Evolutionary conservation across 2,888 invertebrate genomes (phyloP).

Genomic region (Philopedon plagiatum): DNA sequence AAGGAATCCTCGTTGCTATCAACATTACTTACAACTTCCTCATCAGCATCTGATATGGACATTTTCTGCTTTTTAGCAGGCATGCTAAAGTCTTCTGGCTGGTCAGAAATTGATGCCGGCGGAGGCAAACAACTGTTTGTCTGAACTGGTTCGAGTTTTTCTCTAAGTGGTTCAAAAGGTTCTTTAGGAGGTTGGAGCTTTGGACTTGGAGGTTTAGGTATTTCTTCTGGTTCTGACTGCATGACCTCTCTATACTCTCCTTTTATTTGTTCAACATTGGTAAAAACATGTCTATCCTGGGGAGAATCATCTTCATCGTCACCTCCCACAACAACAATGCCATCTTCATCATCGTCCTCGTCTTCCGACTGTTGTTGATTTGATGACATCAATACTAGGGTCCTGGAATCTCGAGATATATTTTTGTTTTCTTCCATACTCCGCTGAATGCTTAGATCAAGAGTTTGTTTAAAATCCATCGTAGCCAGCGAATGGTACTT

Average conservation of each 20-base stretch:
- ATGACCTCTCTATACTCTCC: conserved; percentile 9
- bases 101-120: conserved; percentile 66
- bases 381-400: conserved; percentile 60
- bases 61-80: conserved; percentile 75
- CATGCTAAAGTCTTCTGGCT: conserved; percentile 80
- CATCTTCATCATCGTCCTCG: conserved; percentile 81
- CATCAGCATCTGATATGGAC: conserved; percentile 72
- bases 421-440: conserved; percentile 68
- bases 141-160: conserved; percentile 17
- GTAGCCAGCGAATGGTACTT: conserved; percentile 74
- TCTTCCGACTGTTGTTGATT: conserved; percentile 70
- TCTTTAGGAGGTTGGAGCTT: conserved; percentile 13
- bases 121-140: background rate
- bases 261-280: conserved; percentile 21
- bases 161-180: conserved; percentile 11
- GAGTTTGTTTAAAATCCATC: conserved; percentile 77
- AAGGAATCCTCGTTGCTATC: conserved; percentile 78
- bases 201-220: conserved; percentile 14
- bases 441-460: conserved; percentile 73
- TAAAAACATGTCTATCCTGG: conserved; percentile 57
- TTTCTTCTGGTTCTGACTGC: conserved; percentile 6
- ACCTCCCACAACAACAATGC: conserved; percentile 84
- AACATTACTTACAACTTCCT: conserved; percentile 73
- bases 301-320: conserved; percentile 69
- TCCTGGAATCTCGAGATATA: conserved; percentile 60